Evolutionary conservation across 1,140 invertebrate species (phyloP), one percentile per base, ranked within the genome.

Genomic region (Sminthurides bifidus): DNA sequence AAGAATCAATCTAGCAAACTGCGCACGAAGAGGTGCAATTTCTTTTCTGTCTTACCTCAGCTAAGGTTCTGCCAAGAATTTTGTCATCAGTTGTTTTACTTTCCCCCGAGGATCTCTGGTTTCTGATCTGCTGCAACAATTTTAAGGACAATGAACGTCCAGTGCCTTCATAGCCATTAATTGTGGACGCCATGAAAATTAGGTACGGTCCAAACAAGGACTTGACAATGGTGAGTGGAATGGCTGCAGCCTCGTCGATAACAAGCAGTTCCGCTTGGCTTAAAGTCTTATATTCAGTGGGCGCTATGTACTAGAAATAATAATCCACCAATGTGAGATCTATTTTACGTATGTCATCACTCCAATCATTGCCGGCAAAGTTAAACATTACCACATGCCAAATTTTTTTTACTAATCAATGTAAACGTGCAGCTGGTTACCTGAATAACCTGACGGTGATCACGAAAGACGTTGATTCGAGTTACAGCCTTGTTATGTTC

Each of bases 201-300:
- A 98, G 74, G 68, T 96, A 96, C 1, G 92, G 89, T 0, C 91
- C 91, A 49, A 92, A 76, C 68, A 96, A 83, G 37, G 82, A 79
- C 66, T 91, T 91, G 0, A 99, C 93, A 64, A 91, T 79, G 0
- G 91, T 87, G 44, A 98, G 73, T 0, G 96, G 96, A 64, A 99
- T 98, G 19, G 95, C 96, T 2, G 95, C 96, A 10, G 96, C 96
- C 76, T 99, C 96, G 71, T 99, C 96, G 63, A 99, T 96, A 21
- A 98, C 81, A 27, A 98, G 74, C 14, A 99, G 72, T 73, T 99
- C 94, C 15, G 92, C 92, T 69, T 94, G 91, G 17, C 85, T 83
- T 26, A 98, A 74, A 60, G 90, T 83, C 41, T 81, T 79, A n/a
- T 82, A 80, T 72, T 98, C 93, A 31, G 81, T 81, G 21, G 95